Evolutionary conservation across 2,797 vertebrate species (phyloP).

Genomic region (Stomatorhinus walkeri): DNA sequence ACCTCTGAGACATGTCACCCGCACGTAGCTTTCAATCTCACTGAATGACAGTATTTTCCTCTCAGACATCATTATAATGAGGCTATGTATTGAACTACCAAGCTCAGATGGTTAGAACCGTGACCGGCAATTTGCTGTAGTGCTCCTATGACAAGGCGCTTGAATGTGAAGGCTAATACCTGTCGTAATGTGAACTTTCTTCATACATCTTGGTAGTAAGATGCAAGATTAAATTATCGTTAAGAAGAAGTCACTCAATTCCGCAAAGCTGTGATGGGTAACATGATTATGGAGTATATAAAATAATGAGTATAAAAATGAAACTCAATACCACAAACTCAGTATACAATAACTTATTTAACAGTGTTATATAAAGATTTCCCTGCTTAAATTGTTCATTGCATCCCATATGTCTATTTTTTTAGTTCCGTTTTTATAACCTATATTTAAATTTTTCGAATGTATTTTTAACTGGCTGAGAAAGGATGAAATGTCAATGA

Average conservation of each 20-base stretch:
- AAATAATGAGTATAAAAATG: not conserved
- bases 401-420: not conserved
- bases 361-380: not conserved
- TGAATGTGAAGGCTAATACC: not conserved
- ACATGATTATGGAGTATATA: not conserved
- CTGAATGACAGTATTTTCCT: not conserved
- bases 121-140: not conserved
- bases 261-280: not conserved
- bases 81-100: not conserved
- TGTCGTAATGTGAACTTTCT: not conserved
- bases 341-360: not conserved
- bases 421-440: not conserved
- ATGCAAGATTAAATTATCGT: not conserved
- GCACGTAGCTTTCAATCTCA: not conserved
- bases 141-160: not conserved
- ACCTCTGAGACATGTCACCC: not conserved
- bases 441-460: not conserved
- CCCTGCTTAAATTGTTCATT: not conserved
- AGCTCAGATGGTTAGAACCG: not conserved
- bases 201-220: not conserved
- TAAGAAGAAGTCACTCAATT: not conserved
- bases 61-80: not conserved
- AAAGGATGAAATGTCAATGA: not conserved
- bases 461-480: not conserved
- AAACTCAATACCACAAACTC: not conserved